Percentiles rank a stretch among this genome's conserved stretches.
Evolutionary conservation across 2,888 invertebrate genomes (phyloP).

Genomic region (Patella ulyssiponensis): DNA sequence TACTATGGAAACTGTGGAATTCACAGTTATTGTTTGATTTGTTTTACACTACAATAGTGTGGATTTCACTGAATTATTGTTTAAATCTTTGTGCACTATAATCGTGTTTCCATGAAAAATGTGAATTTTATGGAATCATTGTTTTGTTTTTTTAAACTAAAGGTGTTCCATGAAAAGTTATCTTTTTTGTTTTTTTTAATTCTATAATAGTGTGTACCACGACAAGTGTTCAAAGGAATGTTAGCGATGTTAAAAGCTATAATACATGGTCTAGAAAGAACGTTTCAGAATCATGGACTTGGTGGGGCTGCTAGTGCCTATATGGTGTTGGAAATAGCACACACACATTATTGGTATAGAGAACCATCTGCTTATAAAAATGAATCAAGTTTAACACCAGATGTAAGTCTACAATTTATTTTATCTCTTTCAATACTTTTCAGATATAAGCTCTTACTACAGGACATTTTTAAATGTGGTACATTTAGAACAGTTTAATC

Average conservation of each 20-base stretch:
- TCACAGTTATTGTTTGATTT: no score
- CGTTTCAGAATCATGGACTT: slow-evolving; percentile 91
- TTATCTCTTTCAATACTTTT: no score
- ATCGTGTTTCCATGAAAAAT: no score
- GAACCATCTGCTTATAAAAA: slow-evolving; percentile 63
- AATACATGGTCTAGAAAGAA: slow-evolving; percentile 90
- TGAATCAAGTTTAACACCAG: slow-evolving; percentile 66
- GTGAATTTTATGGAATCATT: no score
- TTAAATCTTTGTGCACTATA: no score
- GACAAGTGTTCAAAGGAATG: slow-evolving; percentile 96
- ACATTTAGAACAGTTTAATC: no score
- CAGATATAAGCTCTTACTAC: no score
- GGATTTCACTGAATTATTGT: no score
- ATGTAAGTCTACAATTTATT: slow-evolving; percentile 49
- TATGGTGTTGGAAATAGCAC: slow-evolving; percentile 96
- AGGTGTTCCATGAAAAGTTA: neutral
- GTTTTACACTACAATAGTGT: no score
- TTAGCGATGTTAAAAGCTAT: slow-evolving; percentile 91
- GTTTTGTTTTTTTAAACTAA: neutral
- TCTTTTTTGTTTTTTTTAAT: slow-evolving; percentile 14
- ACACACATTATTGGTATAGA: slow-evolving; percentile 86
- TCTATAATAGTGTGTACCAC: slow-evolving; percentile 77
- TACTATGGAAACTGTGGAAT: no score
- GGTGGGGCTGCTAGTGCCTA: slow-evolving; percentile 97
- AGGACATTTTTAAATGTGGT: no score